Percentiles rank a stretch among this genome's conserved stretches.
phyloP scores from a whole-genome alignment of 2,888 invertebrate genomes.

The Plusia festucae region DNA sequence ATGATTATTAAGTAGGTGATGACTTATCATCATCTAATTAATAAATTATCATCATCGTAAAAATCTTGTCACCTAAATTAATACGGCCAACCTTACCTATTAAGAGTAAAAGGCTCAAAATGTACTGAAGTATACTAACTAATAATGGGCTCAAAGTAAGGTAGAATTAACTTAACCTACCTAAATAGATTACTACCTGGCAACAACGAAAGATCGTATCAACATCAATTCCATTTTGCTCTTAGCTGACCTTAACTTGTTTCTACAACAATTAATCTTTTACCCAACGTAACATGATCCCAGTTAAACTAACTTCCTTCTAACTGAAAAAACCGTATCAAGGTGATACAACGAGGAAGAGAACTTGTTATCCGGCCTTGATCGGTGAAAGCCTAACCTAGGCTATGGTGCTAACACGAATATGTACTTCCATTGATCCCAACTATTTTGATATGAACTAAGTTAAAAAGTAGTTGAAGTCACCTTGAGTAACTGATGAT shows the following conservation, averaged over 20 bases:
- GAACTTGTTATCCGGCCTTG: slow-evolving; percentile 54
- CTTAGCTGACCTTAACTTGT: slow-evolving; percentile 13
- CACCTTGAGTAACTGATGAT: slow-evolving; percentile 6
- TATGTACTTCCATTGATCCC: slow-evolving; percentile 2
- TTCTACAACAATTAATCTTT: slow-evolving; percentile 49
- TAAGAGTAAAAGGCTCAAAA: no score
- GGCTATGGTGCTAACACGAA: slow-evolving; percentile 33
- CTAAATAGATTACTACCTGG: neutral
- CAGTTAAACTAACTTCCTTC: slow-evolving; percentile 56
- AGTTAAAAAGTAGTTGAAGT: neutral
- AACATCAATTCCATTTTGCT: slow-evolving; percentile 15
- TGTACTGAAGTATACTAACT: no score
- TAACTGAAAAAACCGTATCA: slow-evolving; percentile 58
- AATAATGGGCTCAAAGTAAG: neutral
- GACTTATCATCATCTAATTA: no score
- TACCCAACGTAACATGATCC: slow-evolving; percentile 55
- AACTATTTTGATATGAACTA: neutral
- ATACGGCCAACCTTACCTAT: no score
- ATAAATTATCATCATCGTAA: no score
- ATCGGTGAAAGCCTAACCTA: slow-evolving; percentile 57
- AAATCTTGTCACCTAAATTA: no score
- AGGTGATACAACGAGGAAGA: slow-evolving; percentile 59
- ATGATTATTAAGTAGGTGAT: no score
- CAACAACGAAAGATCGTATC: neutral
- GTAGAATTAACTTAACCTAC: neutral